Evolutionary conservation across 2,113 vertebrate species (phyloP), one percentile per base, ranked within the genome.

Genomic region (Hippocampus mohnikei): DNA sequence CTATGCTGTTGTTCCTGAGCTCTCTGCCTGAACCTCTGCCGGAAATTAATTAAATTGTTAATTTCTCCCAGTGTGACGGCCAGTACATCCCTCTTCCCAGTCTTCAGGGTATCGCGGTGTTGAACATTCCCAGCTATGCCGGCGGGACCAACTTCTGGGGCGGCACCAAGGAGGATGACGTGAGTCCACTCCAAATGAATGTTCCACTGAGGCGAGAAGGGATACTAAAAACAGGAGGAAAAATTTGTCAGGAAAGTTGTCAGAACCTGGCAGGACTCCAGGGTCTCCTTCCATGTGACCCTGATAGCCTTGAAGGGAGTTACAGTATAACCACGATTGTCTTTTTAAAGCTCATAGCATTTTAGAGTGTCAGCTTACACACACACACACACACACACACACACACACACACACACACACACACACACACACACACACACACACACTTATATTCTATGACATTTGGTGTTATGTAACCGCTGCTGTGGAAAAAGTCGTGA

Each of bases 61-160:
- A 23, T 69, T 69, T 52, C 52, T 89, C 92, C 33, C 93, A 99
- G 97, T 99, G 97, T 85, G 96, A 98, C 0, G 96, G 96, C 15
- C 97, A 99, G 87, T 99, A 99, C 84, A 99, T 99, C 75, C 97
- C 97, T 29, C 94, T 99, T 50, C 97, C 97, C 64, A 99, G 97
- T 82, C 93, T 99, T n/a, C 97, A 99, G 86, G 97, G 97, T 15
- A 98, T 98, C 69, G 96, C 97, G 0, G 96, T 99, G 74, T 81
- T 99, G 74, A 99, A 99, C 85, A 99, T 99, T 78, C 96, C 96
- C 21, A 99, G 97, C 86, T 98, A 99, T 13, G 97, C 97, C 1
- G 97, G 97, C 60, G 97, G 97, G 71, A 99, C 96, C 73, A 99
- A 99, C 90, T 99, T 99, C 91, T 99, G 97, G 97, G 97, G 97